Base-by-base conservation (phyloP, 2,888 invertebrate species). In the Pterostichus niger region DNA sequence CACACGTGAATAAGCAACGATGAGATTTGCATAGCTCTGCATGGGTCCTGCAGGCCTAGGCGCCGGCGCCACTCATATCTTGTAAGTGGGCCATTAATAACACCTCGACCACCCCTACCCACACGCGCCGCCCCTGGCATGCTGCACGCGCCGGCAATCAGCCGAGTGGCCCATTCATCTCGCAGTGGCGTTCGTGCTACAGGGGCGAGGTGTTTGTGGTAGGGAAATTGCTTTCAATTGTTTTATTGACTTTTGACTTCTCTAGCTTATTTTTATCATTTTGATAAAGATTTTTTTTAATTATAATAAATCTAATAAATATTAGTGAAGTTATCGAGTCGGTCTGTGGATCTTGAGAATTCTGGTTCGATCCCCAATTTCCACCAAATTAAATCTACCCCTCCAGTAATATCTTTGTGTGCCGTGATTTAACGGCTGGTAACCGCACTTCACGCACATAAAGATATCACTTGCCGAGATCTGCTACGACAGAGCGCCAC, bases 11-110 rank as follows among this genome's bases (percentile, higher is more conserved):
- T 56, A 56, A 56, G 56, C 56, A 56, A 56, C 17, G 56, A 56
- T 56, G 17, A 56, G 56, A 56, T 56, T 56, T 56, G 56, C 56
- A 56, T 56, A 17, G 17, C 7, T 5, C 52, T 52, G 15, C 44
- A 10, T 44, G 2, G 52, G 15, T 31, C 33, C 40, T 64, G 11
- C 35, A 64, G 40, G 31, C 15, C 7, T 1, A 13, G 24, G n/a
- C 64, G 64, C 40, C n/a, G 33, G 33, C 64, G 64, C 64, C n/a
- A 10, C 64, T 77, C 77, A 77, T 77, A 77, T 77, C 77, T 56
- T 35, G 40, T 77, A 77, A 77, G 77, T 77, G 77, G 56, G 56
- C 77, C 77, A 77, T 77, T 59, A 77, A 77, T 77, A 77, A 77
- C 77, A 11, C 15, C 35, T 56, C 11, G 56, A 6, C 40, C 59